These are phyloP conservation scores for Coelogynopora nodosa DNA, from an alignment of 2,888 invertebrate species.

Conservation along the genomic window DNA sequence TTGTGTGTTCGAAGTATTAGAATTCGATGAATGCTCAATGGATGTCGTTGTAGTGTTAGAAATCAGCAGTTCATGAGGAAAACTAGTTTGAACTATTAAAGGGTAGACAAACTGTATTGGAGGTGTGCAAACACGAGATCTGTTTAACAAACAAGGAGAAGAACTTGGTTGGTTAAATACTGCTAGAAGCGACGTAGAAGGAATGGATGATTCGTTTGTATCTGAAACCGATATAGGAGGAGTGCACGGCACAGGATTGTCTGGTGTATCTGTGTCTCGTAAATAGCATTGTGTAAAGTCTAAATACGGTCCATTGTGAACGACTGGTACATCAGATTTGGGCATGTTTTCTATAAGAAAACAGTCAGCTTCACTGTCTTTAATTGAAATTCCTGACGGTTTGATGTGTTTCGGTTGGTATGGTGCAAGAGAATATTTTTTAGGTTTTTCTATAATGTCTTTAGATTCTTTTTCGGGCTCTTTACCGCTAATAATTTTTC, in stretches of 20 bases:
- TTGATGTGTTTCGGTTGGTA: not conserved
- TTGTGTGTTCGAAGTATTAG: not conserved
- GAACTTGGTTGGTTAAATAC: not conserved
- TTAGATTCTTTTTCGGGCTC: not conserved
- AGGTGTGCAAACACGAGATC: not conserved
- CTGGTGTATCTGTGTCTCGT: not conserved
- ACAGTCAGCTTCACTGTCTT: not conserved
- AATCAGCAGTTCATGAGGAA: not conserved
- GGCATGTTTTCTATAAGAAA: conserved; percentile 13
- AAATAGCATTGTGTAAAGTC: not conserved
- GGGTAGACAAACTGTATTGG: conserved; percentile 7
- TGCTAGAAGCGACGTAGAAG: not conserved
- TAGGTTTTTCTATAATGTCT: not conserved
- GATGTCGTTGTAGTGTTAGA: not conserved
- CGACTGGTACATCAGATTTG: not conserved
- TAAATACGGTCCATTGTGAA: conserved; percentile 1
- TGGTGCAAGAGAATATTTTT: conserved; percentile 19
- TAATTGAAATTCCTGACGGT: not conserved
- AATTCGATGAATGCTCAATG: not conserved
- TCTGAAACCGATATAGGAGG: not conserved
- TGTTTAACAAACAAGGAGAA: not conserved
- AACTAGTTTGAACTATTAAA: not conserved
- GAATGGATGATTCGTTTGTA: not conserved
- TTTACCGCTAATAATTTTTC: not conserved
- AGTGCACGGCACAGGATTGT: not conserved